Conservation (phyloP, 2,797 vertebrate species). For the Neosalanx taihuensis region DNA sequence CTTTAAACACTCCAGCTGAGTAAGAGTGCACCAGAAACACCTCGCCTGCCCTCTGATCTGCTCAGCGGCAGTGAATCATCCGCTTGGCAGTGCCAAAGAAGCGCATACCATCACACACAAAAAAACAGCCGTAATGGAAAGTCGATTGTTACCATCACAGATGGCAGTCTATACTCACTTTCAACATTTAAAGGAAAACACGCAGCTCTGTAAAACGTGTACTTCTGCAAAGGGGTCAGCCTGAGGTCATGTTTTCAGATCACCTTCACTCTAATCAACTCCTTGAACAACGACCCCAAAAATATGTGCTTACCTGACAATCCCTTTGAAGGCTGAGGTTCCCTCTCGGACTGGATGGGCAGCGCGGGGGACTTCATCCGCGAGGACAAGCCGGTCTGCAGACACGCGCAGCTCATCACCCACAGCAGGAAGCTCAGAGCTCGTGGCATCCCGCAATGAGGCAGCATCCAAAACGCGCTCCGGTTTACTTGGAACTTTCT, state of each 20-base stretch:
- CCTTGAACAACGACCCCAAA: not conserved
- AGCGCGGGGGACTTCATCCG: constrained; percentile 79
- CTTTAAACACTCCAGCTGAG: constrained; percentile 53
- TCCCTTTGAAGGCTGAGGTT: constrained; percentile 82
- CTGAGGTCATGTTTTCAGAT: too few species aligned
- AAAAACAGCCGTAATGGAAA: constrained; percentile 59
- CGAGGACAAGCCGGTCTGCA: constrained; percentile 62
- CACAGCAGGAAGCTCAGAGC: constrained; percentile 61
- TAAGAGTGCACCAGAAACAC: constrained; percentile 46
- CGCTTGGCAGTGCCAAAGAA: constrained; percentile 12
- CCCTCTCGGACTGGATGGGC: constrained; percentile 90
- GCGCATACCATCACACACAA: not conserved
- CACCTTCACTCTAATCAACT: too few species aligned
- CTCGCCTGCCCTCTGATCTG: constrained; percentile 39
- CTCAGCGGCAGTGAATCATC: constrained; percentile 59
- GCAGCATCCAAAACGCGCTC: constrained; percentile 30
- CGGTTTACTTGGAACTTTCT: not conserved
- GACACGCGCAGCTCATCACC: constrained; percentile 72
- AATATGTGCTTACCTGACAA: constrained; percentile 77
- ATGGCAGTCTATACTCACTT: not conserved
- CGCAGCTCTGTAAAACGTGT: not conserved
- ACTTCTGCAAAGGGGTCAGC: too few species aligned
- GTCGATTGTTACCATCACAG: constrained; percentile 43
- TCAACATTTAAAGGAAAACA: constrained; percentile 1
- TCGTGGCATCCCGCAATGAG: constrained; percentile 62